phyloP scores from a whole-genome alignment of 1,140 invertebrate species.

The Bombus waltoni region DNA sequence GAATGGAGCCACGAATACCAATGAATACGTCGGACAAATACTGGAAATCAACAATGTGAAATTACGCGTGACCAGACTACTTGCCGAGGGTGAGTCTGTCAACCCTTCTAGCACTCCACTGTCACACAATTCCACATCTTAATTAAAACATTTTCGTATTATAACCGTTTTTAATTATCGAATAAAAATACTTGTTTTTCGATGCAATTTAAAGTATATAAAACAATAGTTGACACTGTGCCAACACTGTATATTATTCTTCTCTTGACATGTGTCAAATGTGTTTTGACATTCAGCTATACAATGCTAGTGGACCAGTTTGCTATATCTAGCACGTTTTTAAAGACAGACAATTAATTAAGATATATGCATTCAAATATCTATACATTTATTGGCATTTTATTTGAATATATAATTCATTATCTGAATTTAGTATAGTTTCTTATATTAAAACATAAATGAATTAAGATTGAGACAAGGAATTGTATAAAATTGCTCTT shows the following conservation, averaged over 20 bases:
- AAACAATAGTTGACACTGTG: neutral
- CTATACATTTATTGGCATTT: neutral
- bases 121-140: neutral
- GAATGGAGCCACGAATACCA: slow-evolving; percentile 79
- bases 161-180: neutral
- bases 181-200: neutral
- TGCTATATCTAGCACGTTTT: no score
- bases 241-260: neutral
- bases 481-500: neutral
- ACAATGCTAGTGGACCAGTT: neutral
- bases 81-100: slow-evolving; percentile 93
- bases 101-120: slow-evolving; percentile 44
- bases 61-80: slow-evolving; percentile 93
- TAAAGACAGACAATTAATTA: neutral
- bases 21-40: slow-evolving; percentile 95
- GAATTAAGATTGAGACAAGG: neutral
- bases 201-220: neutral
- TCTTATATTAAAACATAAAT: neutral
- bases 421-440: neutral
- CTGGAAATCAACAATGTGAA: slow-evolving; percentile 95
- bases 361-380: neutral
- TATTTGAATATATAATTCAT: neutral
- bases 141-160: neutral
- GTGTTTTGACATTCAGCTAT: slow-evolving; percentile 66
- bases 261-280: slow-evolving; percentile 70